Conservation (phyloP, 2,888 invertebrate genomes). For the Horisme vitalbata region DNA sequence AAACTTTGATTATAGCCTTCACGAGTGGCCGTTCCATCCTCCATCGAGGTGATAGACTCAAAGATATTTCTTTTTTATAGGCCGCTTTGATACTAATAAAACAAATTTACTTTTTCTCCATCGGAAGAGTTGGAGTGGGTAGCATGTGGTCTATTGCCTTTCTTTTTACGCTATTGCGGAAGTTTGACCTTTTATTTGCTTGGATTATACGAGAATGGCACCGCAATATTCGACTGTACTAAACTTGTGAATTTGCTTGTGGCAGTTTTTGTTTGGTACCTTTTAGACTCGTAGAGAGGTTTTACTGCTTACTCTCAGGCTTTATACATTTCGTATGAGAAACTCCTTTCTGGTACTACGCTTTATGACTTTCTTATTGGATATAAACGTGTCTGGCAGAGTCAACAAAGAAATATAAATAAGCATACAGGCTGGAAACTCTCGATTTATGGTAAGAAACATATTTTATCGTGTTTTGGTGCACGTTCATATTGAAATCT, state of each 20-base stretch:
- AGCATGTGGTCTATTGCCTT: conserved; percentile 69
- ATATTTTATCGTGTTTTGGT: conserved; percentile 37
- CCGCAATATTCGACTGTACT: conserved; percentile 45
- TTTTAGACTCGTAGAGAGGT: conserved; percentile 52
- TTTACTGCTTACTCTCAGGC: conserved; percentile 58
- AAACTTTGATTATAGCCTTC: conserved; percentile 81
- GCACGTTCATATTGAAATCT: conserved; percentile 37
- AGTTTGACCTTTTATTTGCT: conserved; percentile 66
- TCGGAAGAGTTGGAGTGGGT: conserved; percentile 60
- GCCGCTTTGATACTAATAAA: conserved; percentile 79
- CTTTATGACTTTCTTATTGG: conserved; percentile 65
- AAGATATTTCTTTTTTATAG: conserved; percentile 77
- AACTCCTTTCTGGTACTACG: conserved; percentile 51
- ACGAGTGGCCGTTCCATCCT: conserved; percentile 72
- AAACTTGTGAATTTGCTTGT: conserved; percentile 54
- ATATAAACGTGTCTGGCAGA: conserved; percentile 50
- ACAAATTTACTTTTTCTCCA: conserved; percentile 74
- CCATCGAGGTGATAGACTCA: conserved; percentile 77
- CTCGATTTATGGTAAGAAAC: conserved; percentile 22
- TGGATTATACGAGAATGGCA: conserved; percentile 44
- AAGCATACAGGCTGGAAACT: conserved; percentile 33
- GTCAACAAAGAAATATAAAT: conserved; percentile 48
- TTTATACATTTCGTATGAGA: conserved; percentile 61
- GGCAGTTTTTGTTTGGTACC: conserved; percentile 48
- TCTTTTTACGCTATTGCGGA: conserved; percentile 52